Percentiles rank a stretch among this genome's conserved stretches.
phyloP scores from a whole-genome alignment of 2,113 vertebrate genomes.

The Atherinomorus stipes region DNA sequence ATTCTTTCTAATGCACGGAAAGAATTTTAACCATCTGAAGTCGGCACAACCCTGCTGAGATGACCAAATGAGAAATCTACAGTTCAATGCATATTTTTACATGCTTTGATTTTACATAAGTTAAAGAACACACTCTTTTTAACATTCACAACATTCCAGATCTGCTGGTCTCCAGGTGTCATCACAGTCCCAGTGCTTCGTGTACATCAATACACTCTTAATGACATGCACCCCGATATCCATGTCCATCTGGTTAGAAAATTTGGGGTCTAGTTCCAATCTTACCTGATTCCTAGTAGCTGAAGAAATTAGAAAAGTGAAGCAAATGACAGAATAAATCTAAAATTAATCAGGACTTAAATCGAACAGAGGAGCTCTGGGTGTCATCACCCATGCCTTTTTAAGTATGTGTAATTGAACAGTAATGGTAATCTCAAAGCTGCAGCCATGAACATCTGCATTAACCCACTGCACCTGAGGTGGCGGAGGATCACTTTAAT shows the following conservation, averaged over 20 bases:
- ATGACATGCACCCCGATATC: constrained; percentile 65
- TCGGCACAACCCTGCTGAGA: background rate
- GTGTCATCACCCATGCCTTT: constrained; percentile 31
- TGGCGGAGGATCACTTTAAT: constrained; percentile 66
- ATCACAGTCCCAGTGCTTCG: constrained; percentile 49
- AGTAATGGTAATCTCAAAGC: constrained; percentile 67
- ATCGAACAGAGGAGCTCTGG: constrained; percentile 53
- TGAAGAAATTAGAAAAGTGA: constrained; percentile 66
- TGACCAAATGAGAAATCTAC: constrained; percentile 41
- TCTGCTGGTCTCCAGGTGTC: constrained; percentile 45
- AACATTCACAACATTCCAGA: constrained; percentile 33
- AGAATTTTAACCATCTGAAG: too few relatives aligned
- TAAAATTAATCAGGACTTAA: constrained; percentile 79
- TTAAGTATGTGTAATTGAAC: constrained; percentile 69
- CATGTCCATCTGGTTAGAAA: constrained; percentile 76
- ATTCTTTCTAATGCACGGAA: background rate
- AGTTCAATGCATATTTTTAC: background rate
- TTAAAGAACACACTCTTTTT: constrained; percentile 34
- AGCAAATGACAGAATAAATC: constrained; percentile 68
- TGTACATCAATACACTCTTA: constrained; percentile 67
- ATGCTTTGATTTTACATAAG: background rate
- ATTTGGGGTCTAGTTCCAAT: constrained; percentile 66
- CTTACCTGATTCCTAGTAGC: constrained; percentile 56
- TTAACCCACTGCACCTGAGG: constrained; percentile 67
- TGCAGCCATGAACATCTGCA: constrained; percentile 58